Percentiles rank a stretch among this genome's conserved stretches.
phyloP scores from a whole-genome alignment of 2,888 invertebrate species.

The Margaritifera margaritifera region DNA sequence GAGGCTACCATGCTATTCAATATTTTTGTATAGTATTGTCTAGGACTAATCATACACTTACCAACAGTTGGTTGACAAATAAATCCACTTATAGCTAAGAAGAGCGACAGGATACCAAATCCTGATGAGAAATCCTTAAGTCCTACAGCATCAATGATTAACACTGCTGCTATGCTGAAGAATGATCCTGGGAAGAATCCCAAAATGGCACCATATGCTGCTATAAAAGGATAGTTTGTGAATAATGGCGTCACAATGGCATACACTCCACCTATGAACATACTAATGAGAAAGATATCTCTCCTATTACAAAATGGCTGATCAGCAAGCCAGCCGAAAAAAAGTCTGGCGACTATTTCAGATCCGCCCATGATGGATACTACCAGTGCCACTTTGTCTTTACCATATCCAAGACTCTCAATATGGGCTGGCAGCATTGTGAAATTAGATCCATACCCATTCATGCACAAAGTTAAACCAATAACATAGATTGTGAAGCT shows the following conservation, averaged over 20 bases:
- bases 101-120: constrained; percentile 34
- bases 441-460: constrained; percentile 84
- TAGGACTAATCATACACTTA: constrained; percentile 16
- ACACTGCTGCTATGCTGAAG: constrained; percentile 38
- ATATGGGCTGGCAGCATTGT: constrained; percentile 85
- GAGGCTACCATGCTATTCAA: too few relatives aligned
- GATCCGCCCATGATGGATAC: constrained; percentile 83
- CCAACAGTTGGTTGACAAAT: constrained; percentile 42
- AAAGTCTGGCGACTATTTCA: constrained; percentile 82
- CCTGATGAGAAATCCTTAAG: constrained; percentile 34
- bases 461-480: constrained; percentile 84
- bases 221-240: constrained; percentile 26
- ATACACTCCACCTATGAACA: constrained; percentile 21
- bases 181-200: constrained; percentile 46
- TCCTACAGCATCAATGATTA: constrained; percentile 44
- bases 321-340: constrained; percentile 84
- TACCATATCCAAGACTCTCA: constrained; percentile 79
- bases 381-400: constrained; percentile 18
- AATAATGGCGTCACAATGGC: constrained; percentile 31
- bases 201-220: constrained; percentile 34
- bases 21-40: not conserved
- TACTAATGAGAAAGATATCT: constrained; percentile 25
- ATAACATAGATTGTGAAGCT: constrained; percentile 81
- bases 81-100: constrained; percentile 27
- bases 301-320: constrained; percentile 80